Evolutionary conservation across 2,113 vertebrate species (phyloP), one percentile per base, ranked within the genome.

Genomic region (Oophaga pumilio): DNA sequence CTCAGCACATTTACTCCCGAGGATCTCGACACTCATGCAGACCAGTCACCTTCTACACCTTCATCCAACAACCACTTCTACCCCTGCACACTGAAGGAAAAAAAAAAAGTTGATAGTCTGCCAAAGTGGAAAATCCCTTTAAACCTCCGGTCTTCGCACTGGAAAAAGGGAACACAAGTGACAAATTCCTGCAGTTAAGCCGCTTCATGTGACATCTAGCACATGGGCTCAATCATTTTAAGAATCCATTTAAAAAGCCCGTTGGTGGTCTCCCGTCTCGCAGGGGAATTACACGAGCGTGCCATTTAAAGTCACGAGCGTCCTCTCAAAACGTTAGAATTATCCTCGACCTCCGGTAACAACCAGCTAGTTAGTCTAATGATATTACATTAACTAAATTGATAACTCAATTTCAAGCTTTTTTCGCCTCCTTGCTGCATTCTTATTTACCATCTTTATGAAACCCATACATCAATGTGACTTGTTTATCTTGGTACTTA

Each of bases 391-490:
- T 86, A 78, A 86, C 60, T 5, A 20, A 56, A 86, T 86, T 74
- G 57, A 79, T 86, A 56, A 28, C 26, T 78, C 14, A 86, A 68
- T 26, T 68, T 78, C 62, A 52, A 79, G 59, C 76, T 86, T 64
- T 66, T 68, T 50, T 50, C 10, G 7, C 43, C 80, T 50, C 22
- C 17, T 60, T 28, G 43, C 56, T 78, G 56, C 49, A 43, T 53
- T 86, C 76, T 33, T 24, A 60, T 80, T 86, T 80, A 53, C 76
- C 15, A 69, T n/a, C 62, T 86, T 86, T 88, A 88, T 66, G 80
- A 81, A 24, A 56, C 80, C 8, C 81, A 83, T 83, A 66, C 69
- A 83, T 88, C 57, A 33, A 26, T 1, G 69, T 49, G 78, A 74
- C 86, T 56, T 57, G 28, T 88, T 88, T 68, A 76, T 76, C 43